Percentiles rank a stretch among this genome's conserved stretches.
phyloP scores from a whole-genome alignment of 2,113 vertebrate genomes.

The Panurus biarmicus region DNA sequence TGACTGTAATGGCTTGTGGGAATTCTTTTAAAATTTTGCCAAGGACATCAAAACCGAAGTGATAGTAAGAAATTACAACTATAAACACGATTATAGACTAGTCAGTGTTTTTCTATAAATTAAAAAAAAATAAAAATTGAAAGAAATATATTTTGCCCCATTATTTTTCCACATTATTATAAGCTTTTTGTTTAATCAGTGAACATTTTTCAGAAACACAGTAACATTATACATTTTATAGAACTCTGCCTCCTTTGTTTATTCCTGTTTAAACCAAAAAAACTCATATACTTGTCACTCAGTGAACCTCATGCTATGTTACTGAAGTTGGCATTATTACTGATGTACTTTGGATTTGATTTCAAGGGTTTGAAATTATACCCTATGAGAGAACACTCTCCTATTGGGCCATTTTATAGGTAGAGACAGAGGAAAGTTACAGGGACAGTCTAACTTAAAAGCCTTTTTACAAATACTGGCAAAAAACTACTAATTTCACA shows the following conservation, averaged over 20 bases:
- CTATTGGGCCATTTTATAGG: not conserved
- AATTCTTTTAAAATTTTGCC: not conserved
- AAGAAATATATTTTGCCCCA: rapidly evolving
- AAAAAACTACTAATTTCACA: not conserved
- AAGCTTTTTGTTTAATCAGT: not conserved
- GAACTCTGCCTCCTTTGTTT: not conserved
- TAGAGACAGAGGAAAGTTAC: not conserved
- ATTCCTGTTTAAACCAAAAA: not conserved
- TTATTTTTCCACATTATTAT: not conserved
- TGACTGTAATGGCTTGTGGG: not conserved
- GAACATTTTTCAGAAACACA: not conserved
- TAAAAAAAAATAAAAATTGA: not conserved
- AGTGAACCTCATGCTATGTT: not conserved
- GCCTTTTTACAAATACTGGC: not conserved
- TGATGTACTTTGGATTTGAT: not conserved
- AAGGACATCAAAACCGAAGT: not conserved
- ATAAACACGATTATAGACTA: not conserved
- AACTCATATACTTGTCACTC: not conserved
- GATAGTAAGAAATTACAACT: not conserved
- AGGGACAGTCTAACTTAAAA: not conserved
- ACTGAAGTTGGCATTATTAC: not conserved
- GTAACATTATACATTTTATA: not conserved
- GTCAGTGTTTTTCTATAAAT: not conserved
- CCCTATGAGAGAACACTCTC: not conserved
- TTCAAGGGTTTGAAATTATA: not conserved